Evolutionary conservation across 2,113 vertebrate genomes (phyloP).

Genomic region (Delphinapterus leucas): DNA sequence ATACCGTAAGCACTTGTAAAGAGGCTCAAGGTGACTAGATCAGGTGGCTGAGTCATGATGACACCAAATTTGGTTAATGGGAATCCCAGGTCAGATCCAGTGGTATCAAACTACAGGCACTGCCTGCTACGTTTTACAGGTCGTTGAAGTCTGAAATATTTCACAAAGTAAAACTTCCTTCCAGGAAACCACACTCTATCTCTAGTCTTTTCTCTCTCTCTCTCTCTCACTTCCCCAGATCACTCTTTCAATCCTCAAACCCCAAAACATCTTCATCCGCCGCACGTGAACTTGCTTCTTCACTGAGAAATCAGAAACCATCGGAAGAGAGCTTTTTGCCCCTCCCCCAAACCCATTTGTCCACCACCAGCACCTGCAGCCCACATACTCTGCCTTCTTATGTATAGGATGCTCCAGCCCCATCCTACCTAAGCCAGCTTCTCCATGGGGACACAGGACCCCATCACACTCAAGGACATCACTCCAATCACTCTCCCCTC

Average conservation of each 20-base stretch:
- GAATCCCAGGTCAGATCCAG: conserved; percentile 42
- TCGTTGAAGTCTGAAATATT: neutral
- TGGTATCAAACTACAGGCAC: conserved; percentile 2
- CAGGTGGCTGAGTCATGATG: conserved; percentile 46
- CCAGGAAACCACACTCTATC: neutral
- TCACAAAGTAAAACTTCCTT: neutral
- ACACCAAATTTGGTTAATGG: conserved; percentile 63
- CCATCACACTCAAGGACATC: neutral
- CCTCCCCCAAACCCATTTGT: neutral
- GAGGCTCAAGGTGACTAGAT: conserved; percentile 49
- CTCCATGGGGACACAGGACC: no score
- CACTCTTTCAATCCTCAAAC: neutral
- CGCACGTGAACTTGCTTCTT: neutral
- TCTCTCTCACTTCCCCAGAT: neutral
- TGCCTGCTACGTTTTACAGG: neutral
- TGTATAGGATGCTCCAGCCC: accelerated
- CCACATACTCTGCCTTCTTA: neutral
- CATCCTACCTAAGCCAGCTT: neutral
- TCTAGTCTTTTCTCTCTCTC: neutral
- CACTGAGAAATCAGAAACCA: neutral
- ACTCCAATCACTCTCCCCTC: neutral
- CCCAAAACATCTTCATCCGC: neutral
- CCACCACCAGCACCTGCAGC: neutral
- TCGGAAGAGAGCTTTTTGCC: neutral
- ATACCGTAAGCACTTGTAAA: neutral